Evolutionary conservation across 2,888 invertebrate genomes (phyloP), one percentile per base, ranked within the genome.

Genomic region (Tachystola acroxantha): DNA sequence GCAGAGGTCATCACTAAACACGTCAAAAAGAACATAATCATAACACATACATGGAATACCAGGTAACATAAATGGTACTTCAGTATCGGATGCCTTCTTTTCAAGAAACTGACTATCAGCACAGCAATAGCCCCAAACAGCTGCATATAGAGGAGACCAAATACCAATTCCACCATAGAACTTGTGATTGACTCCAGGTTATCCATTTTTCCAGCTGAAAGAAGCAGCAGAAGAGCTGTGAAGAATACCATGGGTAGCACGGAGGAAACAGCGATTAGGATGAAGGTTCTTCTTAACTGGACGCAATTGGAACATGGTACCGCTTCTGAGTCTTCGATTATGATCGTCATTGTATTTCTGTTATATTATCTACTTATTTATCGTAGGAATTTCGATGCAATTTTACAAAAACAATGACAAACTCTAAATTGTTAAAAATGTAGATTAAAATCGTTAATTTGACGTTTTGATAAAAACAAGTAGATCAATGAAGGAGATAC

Each of bases 221-320:
- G 45, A 0, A 68, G 12, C 0, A 74, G 49, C 0, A 80, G 57
- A 0, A 78, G 25, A 0, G 57, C 63, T 7, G 64, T 62, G 33
- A 80, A 80, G 9, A 68, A 30, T 0, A 77, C 25, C 55, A 80
- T 76, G 0, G 79, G 79, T 0, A 74, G 36, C 0, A 78, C 62
- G 7, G 78, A 69, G n/a, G 81, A 71, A n/a, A 64, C 24, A 0
- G 65, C 70, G 4, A 77, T 62, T 36, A 72, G 33, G 5, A 67
- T 36, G 34, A 76, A 76, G 7, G 65, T 65, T 33, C 50, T 65
- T 3, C 67, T 52, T 1, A 79, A 45, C 7, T 63, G 56, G 0
- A 49, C 48, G 44, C 80, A 79, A 11, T 69, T 62, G 0, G 64
- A 52, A 42, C 71, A 71, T 1, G 61, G 49, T 16, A 67, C 50